Base-by-base conservation (phyloP, 2,113 vertebrate species). In the Columba janthina region DNA sequence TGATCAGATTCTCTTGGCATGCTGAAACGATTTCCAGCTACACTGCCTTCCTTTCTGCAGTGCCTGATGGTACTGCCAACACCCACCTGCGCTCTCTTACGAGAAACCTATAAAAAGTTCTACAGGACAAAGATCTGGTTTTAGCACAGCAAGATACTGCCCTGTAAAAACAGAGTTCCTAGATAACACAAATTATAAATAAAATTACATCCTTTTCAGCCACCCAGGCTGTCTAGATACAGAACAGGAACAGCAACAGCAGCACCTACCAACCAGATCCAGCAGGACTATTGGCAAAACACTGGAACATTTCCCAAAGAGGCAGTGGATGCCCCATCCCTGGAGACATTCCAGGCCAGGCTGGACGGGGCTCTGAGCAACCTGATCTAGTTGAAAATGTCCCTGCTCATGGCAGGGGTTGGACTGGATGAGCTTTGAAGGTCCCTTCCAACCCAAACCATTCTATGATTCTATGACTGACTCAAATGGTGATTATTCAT, bases 201-300 rank as follows among this genome's bases (percentile, higher is more conserved):
- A 76, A 85, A 74, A 77, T 34, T 22, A 70, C 22, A 74, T 11
- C 13, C 11, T 70, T 77, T 77, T 88, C 15, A 77, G 57, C 60
- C 77, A 70, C 53, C 57, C 72, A 62, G 70, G 16, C 14, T 82
- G 26, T 24, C 18, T 31, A 62, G 42, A 51, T 38, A 65, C 26
- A 57, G 34, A 44, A 77, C 29, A 38, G 48, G 10, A 66, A 16
- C 29, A 60, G 64, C 54, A 53, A 50, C 38, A 74, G 70, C 48
- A 31, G 18, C 1, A 1, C 21, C 26, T 25, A 32, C 5, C 4
- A 21, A 58, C 1, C 11, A 2, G 46, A 61, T 46, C 22, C 46
- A 66, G 29, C 20, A n/a, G 36, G 40, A 79, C 29, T 25, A 62
- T 46, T 19, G 44, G 44, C 17, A 18, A 46, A 46, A 46, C 18